Conservation (phyloP, 2,797 vertebrate species). For the Paguma larvata region DNA sequence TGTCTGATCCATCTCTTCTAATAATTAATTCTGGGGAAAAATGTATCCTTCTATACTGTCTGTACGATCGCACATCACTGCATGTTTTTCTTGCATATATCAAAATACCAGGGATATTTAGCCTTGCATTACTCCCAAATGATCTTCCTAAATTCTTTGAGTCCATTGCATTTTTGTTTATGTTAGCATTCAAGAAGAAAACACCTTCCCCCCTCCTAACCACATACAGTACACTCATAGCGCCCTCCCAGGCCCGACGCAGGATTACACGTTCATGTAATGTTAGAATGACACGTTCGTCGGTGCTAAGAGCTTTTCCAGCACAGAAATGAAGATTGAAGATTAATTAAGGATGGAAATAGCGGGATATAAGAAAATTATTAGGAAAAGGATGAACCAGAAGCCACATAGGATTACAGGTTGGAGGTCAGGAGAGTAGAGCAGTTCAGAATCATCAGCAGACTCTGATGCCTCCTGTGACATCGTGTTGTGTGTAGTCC, state of each 20-base stretch:
- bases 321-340: background rate
- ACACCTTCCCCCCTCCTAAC: background rate
- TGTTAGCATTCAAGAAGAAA: background rate
- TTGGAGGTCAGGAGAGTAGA: background rate
- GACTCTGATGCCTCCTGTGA: background rate
- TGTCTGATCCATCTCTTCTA: background rate
- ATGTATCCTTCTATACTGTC: background rate
- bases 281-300: background rate
- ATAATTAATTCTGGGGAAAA: background rate
- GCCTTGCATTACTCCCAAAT: background rate
- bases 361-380: background rate
- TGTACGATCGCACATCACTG: background rate
- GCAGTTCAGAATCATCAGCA: background rate
- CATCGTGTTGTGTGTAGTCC: background rate
- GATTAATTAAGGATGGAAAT: background rate
- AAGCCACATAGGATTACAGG: background rate
- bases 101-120: background rate
- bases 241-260: background rate
- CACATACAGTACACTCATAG: background rate
- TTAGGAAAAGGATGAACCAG: background rate
- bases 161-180: background rate
- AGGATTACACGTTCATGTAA: background rate
- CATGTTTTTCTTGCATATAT: background rate
- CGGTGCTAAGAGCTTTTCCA: background rate
- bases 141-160: background rate